Base-by-base conservation (phyloP, 2,888 invertebrate species). In the Drosophila infuscata region DNA sequence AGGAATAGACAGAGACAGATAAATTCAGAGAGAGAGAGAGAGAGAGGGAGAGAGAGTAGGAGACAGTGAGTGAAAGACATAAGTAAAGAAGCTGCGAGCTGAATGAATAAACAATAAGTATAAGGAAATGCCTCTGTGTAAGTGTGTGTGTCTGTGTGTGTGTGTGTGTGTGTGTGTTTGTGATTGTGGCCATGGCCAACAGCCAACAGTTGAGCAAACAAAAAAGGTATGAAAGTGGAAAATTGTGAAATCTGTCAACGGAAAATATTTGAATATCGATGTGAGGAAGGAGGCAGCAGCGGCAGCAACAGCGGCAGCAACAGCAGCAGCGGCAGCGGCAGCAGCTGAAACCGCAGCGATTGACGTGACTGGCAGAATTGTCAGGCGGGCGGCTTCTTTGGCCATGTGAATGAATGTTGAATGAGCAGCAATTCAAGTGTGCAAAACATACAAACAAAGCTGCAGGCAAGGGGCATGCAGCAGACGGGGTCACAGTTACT, bases 191-290 rank as follows among this genome's bases (percentile, higher is more conserved):
- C 69, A 74, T 77, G 83, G 77, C 83, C 61, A 66, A 66, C 51
- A 73, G 74, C 79, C 79, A 85, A 72, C 49, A 74, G 67, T 60
- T 36, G 36, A 36, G 56, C 73, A 70, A 70, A 68, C 65, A 52
- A 70, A 81, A 76, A 89, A 87, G 85, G 87, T 85, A 89, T 81
- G 76, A 89, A 83, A 87, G 89, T 89, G 84, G 84, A 85, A 85
- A 85, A 85, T 85, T 85, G 87, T 87, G 81, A 85, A 88, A 85
- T 85, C 84, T 85, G 84, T 87, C 84, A 85, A 84, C 83, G 86
- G 68, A 85, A 88, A 88, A 89, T 85, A 85, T 85, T 89, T 85
- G 84, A 89, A 89, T 85, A 86, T 83, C 89, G 83, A 76, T 54
- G 68, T 54, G 61, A 64, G 53, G 41, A 64, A 30, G 25, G 56